Evolutionary conservation across 1,140 invertebrate species (phyloP), one percentile per base, ranked within the genome.

Genomic region (Drosophila sproati): DNA sequence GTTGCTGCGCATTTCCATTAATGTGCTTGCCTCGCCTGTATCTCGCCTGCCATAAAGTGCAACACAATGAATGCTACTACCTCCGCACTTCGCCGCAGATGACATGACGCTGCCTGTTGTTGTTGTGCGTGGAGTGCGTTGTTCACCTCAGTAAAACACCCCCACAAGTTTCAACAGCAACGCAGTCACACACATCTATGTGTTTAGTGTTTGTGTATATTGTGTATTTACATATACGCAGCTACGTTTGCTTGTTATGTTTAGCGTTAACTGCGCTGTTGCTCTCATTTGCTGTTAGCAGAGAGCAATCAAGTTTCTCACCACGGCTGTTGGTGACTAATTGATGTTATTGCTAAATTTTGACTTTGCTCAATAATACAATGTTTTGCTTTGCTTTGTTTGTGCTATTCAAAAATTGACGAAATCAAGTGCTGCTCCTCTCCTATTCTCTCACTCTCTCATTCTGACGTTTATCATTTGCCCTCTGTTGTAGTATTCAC

Each of bases 291-390:
- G 51, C 72, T 73, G 72, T 70, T 70, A 67, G 35, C 56, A 68
- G 41, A 68, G 50, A 51, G 34, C 50, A 62, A 51, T 7, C 31
- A 6, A 41, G 31, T 62, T 63, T 70, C 62, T 74, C 72, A 74
- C 72, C 72, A 57, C 59, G 37, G 28, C n/a, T 20, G 51, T 55
- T 54, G 63, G 66, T 74, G 72, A 74, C 72, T 62, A 74, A 74
- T 69, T 61, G 31, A 56, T 70, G 57, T 62, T 70, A 63, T 70
- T 74, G 51, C 66, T 35, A 62, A 56, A 70, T 45, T 43, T 50
- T 56, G 34, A 35, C 51, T 55, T 56, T 62, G 35, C 28, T 50
- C 35, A 50, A 41, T 41, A 67, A 43, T 39, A 73, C 56, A 47
- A 34, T 41, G 41, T 69, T 69, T 56, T 69, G 50, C 56, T 70